Base-by-base conservation (phyloP, 2,888 invertebrate genomes). In the Digitonthophagus gazella region DNA sequence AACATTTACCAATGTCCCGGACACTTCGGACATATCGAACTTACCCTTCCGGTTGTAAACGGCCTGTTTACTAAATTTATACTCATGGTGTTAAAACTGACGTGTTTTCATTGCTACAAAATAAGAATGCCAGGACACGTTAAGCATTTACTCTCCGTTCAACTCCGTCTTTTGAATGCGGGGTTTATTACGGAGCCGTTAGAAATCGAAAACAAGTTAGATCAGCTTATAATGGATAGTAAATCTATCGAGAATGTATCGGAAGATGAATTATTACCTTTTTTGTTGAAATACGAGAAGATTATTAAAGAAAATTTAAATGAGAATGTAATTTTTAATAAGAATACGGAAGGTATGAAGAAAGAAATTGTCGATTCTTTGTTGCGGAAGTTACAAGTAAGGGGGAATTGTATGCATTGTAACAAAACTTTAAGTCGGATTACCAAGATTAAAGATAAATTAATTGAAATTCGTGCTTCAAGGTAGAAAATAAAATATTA, bases 11-110 rank as follows among this genome's bases (percentile, higher is more conserved):
- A 87, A 72, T 98, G 98, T 79, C 89, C 92, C 0, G 99, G 99
- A 0, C 99, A 99, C 83, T 91, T 96, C 82, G 98, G 98, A 0
- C 95, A 97, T 79, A 96, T 99, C 72, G 92, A 93, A 74, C 84
- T 99, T 0, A 94, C 95, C 0, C 83, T 97, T 8, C 90, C 95
- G 0, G 93, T 96, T 0, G 90, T 94, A 69, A 98, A 98, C 85
- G 98, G 98, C 0, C 79, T 98, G 63, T 95, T 96, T 78, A 90
- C 93, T 72, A 91, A 90, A 77, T 86, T 89, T 22, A 85, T 97
- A 15, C 88, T 86, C 67, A 87, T 85, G 0, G 80, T 95, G 5
- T 84, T 95, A 65, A 87, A 88, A 72, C 83, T 91, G 0, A 86
- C 89, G 15, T 96, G 96, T 78, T 80, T 92, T 3, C 83, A 85